A percentile compares a stretch with the other conserved stretches of the same genome.
These are phyloP conservation scores for Dryas iulia DNA, from an alignment of 1,140 invertebrate species.

Conservation along the genomic window DNA sequence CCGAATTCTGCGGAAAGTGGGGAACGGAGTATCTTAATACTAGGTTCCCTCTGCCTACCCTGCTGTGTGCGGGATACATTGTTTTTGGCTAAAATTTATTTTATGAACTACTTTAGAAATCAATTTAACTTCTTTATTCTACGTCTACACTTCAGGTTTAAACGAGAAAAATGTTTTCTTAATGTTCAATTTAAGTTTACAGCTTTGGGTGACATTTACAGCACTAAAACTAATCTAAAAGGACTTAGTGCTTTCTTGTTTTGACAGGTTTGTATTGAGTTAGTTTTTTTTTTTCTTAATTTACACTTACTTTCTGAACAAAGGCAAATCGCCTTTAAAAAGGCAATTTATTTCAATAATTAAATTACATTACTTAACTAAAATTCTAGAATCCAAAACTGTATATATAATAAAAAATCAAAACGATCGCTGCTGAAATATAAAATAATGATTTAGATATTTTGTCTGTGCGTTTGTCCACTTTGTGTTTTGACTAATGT, in stretches of 20 bases:
- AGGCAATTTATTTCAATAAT: too few relatives aligned
- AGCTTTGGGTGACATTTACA: slow-evolving; percentile 6
- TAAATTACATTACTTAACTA: too few relatives aligned
- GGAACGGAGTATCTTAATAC: too few relatives aligned
- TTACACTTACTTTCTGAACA: neutral
- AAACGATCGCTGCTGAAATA: too few relatives aligned
- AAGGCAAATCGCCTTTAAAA: neutral
- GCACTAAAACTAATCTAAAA: slow-evolving; percentile 9
- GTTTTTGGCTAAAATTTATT: neutral
- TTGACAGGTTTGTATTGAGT: neutral
- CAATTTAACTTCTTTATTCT: slow-evolving; percentile 4
- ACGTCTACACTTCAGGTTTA: neutral
- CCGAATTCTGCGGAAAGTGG: too few relatives aligned
- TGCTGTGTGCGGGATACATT: too few relatives aligned
- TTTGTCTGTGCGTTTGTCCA: too few relatives aligned
- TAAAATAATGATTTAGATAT: too few relatives aligned
- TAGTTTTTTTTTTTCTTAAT: neutral
- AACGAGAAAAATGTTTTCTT: slow-evolving; percentile 13
- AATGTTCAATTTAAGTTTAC: slow-evolving; percentile 21
- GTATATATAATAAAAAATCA: too few relatives aligned
- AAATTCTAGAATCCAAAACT: too few relatives aligned
- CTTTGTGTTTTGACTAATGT: too few relatives aligned
- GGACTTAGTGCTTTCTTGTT: neutral
- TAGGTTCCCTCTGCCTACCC: too few relatives aligned
- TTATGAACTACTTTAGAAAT: neutral